Evolutionary conservation across 1,140 invertebrate species (phyloP).

Genomic region (Pogonus chalceus): DNA sequence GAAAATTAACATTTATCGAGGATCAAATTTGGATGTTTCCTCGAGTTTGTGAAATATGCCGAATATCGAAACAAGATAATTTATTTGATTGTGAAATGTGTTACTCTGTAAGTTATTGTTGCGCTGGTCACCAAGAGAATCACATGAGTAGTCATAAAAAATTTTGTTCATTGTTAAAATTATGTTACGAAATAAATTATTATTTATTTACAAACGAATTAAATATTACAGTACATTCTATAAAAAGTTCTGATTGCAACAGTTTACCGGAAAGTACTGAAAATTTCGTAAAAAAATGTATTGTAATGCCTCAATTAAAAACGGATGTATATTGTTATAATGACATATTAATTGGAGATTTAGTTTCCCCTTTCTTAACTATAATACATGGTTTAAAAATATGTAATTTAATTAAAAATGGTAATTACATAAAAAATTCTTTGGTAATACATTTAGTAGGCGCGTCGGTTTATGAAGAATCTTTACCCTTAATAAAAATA

Average conservation of each 20-base stretch:
- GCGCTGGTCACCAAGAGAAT: background rate
- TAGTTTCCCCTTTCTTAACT: background rate
- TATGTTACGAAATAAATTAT: background rate
- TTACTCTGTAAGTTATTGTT: background rate
- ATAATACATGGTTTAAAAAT: background rate
- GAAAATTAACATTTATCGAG: background rate
- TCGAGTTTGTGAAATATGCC: background rate
- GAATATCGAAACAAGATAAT: background rate
- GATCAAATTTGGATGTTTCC: constrained; percentile 1
- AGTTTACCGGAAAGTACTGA: background rate
- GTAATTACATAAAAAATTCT: background rate
- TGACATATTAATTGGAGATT: background rate
- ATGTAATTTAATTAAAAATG: background rate
- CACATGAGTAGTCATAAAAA: background rate
- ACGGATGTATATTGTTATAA: background rate
- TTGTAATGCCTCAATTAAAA: background rate
- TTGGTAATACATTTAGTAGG: background rate
- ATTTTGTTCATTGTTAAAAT: background rate
- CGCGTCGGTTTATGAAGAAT: background rate
- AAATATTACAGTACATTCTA: background rate
- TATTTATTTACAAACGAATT: background rate
- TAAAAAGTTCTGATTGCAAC: no score
- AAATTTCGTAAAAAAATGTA: background rate
- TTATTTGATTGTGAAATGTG: background rate
- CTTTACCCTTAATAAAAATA: no score